Evolutionary conservation across 1,140 invertebrate genomes (phyloP).

Genomic region (Drosophila nikananu): DNA sequence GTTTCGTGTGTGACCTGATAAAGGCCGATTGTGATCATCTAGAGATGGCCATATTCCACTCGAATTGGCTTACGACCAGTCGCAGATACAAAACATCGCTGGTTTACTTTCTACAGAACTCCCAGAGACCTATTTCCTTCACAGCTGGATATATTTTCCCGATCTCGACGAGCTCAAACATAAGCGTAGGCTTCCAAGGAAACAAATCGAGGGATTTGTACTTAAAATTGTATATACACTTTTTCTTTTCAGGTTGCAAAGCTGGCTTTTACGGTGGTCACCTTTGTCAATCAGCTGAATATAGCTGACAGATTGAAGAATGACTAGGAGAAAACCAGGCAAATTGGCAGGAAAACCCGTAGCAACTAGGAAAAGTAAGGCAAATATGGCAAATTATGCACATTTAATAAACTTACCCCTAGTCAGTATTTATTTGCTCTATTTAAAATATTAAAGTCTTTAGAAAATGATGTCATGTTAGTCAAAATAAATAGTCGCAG

Average conservation of each 20-base stretch:
- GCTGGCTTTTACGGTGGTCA: conserved; percentile 55
- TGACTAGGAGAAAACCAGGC: not conserved
- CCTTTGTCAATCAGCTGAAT: conserved; percentile 59
- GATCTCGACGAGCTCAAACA: conserved; percentile 46
- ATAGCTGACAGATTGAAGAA: conserved; percentile 39
- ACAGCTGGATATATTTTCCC: conserved; percentile 56
- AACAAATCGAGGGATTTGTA: not conserved
- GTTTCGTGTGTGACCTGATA: conserved; percentile 55
- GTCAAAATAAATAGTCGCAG: not conserved
- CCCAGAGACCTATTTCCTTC: conserved; percentile 40
- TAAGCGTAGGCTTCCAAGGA: conserved; percentile 19
- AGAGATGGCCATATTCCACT: conserved; percentile 41
- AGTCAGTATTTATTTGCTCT: not conserved
- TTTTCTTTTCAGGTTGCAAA: conserved; percentile 43
- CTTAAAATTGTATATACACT: not conserved
- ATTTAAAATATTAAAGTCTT: not conserved
- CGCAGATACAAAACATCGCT: conserved; percentile 33
- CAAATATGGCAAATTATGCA: not conserved
- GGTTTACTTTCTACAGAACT: conserved; percentile 40
- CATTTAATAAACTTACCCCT: not conserved
- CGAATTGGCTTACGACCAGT: conserved; percentile 39
- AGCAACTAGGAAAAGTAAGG: not conserved
- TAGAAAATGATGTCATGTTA: not conserved
- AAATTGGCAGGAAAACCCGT: not conserved
- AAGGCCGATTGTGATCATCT: conserved; percentile 43